Evolutionary conservation across 1,140 invertebrate genomes (phyloP), one percentile per base, ranked within the genome.

Genomic region (Anoplophora glabripennis): DNA sequence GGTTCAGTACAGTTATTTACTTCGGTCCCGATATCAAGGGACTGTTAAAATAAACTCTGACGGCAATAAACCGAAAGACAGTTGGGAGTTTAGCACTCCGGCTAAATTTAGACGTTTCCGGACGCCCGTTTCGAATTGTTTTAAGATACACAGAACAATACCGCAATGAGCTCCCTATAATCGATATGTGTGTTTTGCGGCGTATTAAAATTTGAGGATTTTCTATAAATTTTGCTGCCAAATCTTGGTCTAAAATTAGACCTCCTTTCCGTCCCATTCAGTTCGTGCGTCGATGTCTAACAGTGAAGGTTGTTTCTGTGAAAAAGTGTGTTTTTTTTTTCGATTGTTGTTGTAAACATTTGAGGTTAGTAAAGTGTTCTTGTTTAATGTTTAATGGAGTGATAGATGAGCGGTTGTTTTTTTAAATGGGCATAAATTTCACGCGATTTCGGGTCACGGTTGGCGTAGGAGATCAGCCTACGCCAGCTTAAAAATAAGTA

Each of bases 221-320:
- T 61, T 54, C 34, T 41, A 62, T 52, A 45, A 52, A 54, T 57
- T 60, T 57, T 47, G 15, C 61, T 66, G 65, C 65, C 65, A 66
- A 66, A 59, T 59, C 45, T 48, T 45, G 52, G 34, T 55, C 65
- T 66, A 66, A 61, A 61, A 58, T 61, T 66, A 66, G 59, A 56
- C 54, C 57, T 63, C 38, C 40, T 54, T 46, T 42, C 54, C 42
- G 41, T 42, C 56, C 42, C 35, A 15, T 54, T 54, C 52, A 54
- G 52, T 54, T 34, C 21, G 42, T 49, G n/a, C 47, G 33, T n/a
- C 10, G 47, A 34, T 14, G 21, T 34, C 35, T 35, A n/a, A 14
- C 11, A 12, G 12, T 18, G 18, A 21, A 54, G 41, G 40, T 54
- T 15, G 37, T 35, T 54, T 34, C 28, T 37, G 47, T 34, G 47